A percentile compares a stretch with the other conserved stretches of the same genome.
Evolutionary conservation across 2,888 invertebrate species (phyloP).

Genomic region (Eumerus sabulonum): DNA sequence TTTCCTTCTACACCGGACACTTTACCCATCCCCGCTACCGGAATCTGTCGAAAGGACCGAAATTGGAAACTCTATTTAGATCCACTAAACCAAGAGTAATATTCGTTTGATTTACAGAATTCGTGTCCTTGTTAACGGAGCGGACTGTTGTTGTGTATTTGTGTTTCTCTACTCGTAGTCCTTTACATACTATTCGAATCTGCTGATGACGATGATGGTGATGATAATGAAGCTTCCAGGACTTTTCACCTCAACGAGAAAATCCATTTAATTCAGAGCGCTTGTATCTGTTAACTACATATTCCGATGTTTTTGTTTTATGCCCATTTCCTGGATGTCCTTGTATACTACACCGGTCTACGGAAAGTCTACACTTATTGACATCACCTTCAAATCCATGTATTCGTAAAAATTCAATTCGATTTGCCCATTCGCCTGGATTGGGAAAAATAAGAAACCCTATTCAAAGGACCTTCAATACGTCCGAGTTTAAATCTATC

Average conservation of each 20-base stretch:
- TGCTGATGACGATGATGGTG: constrained; percentile 4
- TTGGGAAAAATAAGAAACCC: constrained; percentile 8
- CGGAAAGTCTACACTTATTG: constrained; percentile 1
- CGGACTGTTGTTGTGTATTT: constrained; percentile 1
- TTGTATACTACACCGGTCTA: constrained; percentile 1
- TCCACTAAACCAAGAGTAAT: constrained; percentile 41
- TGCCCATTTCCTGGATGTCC: constrained; percentile 21
- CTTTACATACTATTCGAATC: constrained; percentile 6
- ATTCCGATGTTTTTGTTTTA: constrained; percentile 37
- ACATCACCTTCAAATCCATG: constrained; percentile 19
- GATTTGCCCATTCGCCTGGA: neutral
- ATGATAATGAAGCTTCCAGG: constrained; percentile 22
- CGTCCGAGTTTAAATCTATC: constrained; percentile 47
- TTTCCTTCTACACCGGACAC: neutral
- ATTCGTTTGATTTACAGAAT: constrained; percentile 34
- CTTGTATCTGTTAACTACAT: constrained; percentile 22
- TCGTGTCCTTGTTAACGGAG: constrained; percentile 13
- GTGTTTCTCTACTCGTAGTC: neutral
- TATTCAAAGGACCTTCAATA: neutral
- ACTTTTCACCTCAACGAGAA: constrained; percentile 3
- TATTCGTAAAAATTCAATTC: constrained; percentile 17
- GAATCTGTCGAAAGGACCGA: constrained; percentile 11
- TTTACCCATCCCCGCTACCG: neutral
- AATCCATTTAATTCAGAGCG: constrained; percentile 31
- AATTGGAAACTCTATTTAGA: constrained; percentile 34